Evolutionary conservation across 2,888 invertebrate species (phyloP), one percentile per base, ranked within the genome.

Genomic region (Graphium colonna): DNA sequence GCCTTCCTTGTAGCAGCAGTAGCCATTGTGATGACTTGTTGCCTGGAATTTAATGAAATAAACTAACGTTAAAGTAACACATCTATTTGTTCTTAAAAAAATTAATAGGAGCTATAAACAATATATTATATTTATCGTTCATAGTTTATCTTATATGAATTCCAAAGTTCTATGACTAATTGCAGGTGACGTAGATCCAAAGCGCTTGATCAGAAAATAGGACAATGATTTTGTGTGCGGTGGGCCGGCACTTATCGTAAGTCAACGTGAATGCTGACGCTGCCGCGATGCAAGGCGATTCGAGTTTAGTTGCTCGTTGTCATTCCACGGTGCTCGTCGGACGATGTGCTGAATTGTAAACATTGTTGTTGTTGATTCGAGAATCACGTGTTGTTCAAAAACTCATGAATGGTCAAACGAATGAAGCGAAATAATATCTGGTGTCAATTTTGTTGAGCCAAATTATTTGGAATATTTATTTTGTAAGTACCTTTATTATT

Each of bases 221-320:
- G 36, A 36, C 41, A 40, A 41, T 41, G 15, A 10, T 28, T 26
- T 33, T n/a, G n/a, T 33, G 17, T 51, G n/a, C 28, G 28, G 5
- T 44, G 38, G 40, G 41, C 56, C 38, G 33, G 42, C 41, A 61
- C 39, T 57, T 57, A 59, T 58, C 55, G 41, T 51, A 41, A 52
- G 55, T 52, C 60, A 62, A 60, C 59, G 54, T 41, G 39, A 36
- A 31, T 15, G 33, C 21, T 43, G 43, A 55, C 40, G 55, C 49
- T 52, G 54, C 38, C 43, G 49, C 42, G 36, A 16, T 13, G 36
- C 10, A 15, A 15, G 18, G 21, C 31, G 45, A 40, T n/a, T 12
- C 46, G 46, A 31, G 38, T 47, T 36, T 43, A 50, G 16, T 51
- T 57, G 62, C 60, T 64, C 56, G 58, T 57, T 60, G 58, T 60